A percentile compares a stretch with the other conserved stretches of the same genome.
These are phyloP conservation scores for Unio delphinus DNA, from an alignment of 2,888 invertebrate genomes.

Conservation along the genomic window DNA sequence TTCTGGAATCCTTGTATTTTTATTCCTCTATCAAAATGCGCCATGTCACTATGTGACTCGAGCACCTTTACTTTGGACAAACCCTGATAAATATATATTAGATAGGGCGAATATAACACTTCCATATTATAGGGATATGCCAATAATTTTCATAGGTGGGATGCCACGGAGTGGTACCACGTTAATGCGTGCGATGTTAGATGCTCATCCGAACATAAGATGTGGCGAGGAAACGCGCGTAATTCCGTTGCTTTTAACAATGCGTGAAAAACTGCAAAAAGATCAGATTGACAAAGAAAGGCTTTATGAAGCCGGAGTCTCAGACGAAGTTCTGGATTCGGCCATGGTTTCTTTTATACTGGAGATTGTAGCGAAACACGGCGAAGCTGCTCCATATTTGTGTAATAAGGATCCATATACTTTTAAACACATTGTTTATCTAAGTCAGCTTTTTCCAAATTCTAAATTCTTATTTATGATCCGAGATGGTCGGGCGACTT, in stretches of 20 bases:
- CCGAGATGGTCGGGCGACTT: slow-evolving; percentile 97
- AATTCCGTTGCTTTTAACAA: slow-evolving; percentile 94
- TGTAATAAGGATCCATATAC: slow-evolving; percentile 99
- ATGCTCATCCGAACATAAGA: slow-evolving; percentile 96
- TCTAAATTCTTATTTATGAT: slow-evolving; percentile 98
- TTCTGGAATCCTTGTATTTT: no score
- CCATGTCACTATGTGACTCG: no score
- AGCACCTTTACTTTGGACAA: no score
- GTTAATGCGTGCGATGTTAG: slow-evolving; percentile 96
- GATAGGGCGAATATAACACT: slow-evolving; percentile 3
- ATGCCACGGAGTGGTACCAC: slow-evolving; percentile 98
- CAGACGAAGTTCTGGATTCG: slow-evolving; percentile 91
- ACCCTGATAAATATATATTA: no score
- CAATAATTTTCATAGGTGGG: slow-evolving; percentile 85
- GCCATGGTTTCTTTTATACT: slow-evolving; percentile 97
- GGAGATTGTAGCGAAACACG: slow-evolving; percentile 83
- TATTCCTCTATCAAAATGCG: no score
- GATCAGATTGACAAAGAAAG: slow-evolving; percentile 75
- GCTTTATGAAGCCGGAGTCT: slow-evolving; percentile 75
- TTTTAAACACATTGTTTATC: slow-evolving; percentile 94
- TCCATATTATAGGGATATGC: slow-evolving; percentile 87
- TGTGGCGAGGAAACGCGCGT: slow-evolving; percentile 97
- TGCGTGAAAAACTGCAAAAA: slow-evolving; percentile 94
- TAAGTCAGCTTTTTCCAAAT: slow-evolving; percentile 94
- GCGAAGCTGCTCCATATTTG: slow-evolving; percentile 91